Conservation (phyloP, 2,113 vertebrate species). For the Sinocyclocheilus rhinocerous region DNA sequence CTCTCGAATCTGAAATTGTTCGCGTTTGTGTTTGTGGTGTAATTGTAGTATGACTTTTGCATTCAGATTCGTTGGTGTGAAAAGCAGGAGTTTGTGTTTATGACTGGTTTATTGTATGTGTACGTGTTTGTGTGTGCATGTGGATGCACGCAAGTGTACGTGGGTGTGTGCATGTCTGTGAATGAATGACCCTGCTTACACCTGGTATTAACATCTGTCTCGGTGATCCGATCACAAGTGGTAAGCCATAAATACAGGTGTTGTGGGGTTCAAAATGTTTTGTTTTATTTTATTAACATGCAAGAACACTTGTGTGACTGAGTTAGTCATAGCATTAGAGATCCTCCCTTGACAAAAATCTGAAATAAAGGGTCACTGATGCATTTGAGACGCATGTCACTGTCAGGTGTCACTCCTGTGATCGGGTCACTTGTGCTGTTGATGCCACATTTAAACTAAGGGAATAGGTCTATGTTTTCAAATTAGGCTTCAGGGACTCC, state of each 20-base stretch:
- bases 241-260: background rate
- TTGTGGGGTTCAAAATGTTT: background rate
- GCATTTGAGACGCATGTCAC: no score
- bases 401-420: no score
- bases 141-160: background rate
- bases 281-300: background rate
- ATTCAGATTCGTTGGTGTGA: background rate
- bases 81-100: slow-evolving; percentile 10
- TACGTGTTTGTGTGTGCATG: slow-evolving; percentile 24
- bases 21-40: background rate
- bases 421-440: no score
- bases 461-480: no score
- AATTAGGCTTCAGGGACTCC: no score
- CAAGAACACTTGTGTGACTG: background rate
- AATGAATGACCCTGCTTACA: slow-evolving; percentile 24
- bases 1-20: background rate
- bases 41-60: background rate
- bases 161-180: slow-evolving; percentile 43
- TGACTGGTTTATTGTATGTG: slow-evolving; percentile 33
- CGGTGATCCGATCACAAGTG: background rate
- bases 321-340: background rate
- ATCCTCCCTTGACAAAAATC: background rate
- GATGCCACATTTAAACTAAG: no score
- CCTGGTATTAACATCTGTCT: background rate
- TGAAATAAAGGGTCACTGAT: no score